Evolutionary conservation across 2,113 vertebrate species (phyloP), one percentile per base, ranked within the genome.

Genomic region (Brachypteracias leptosomus): DNA sequence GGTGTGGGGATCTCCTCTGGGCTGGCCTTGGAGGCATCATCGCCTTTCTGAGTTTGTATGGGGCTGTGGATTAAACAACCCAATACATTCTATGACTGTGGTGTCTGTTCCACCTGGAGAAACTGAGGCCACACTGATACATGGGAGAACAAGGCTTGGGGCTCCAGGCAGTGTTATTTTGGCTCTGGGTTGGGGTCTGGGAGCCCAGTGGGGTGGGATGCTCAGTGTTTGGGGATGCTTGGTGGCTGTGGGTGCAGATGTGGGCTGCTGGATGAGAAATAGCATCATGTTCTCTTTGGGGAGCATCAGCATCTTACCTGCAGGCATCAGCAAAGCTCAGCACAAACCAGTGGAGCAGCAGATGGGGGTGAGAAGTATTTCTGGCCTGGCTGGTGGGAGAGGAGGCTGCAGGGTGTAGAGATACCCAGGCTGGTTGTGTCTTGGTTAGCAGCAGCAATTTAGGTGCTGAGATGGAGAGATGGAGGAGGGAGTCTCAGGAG

Each of bases 71-170:
- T 20, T 51, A 6, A 40, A 67, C 40, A 57, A n/a, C n/a, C n/a
- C n/a, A n/a, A n/a, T n/a, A n/a, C n/a, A n/a, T n/a, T n/a, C n/a
- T n/a, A n/a, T n/a, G n/a, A n/a, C n/a, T n/a, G n/a, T n/a, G n/a
- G n/a, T n/a, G n/a, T n/a, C n/a, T n/a, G n/a, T n/a, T n/a, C n/a
- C 31, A 6, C 16, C 24, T 20, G 52, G 77, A 71, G 81, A 83
- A 70, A 46, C 76, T 17, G 76, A 73, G 65, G 59, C 76, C 19
- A 6, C 26, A 6, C 22, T 0, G 0, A 15, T 7, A 16, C 13
- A 1, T 0, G 7, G 59, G 16, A 47, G 16, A 71, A 40, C 29
- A 61, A 26, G 29, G 29, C 57, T 55, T 1, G 0, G n/a, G 25
- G 28, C 29, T 86, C 46, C 67, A 31, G 62, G 57, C 46, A 71